These are phyloP conservation scores for Sciurus carolinensis DNA, from an alignment of 2,797 vertebrate genomes.

Conservation along the genomic window DNA sequence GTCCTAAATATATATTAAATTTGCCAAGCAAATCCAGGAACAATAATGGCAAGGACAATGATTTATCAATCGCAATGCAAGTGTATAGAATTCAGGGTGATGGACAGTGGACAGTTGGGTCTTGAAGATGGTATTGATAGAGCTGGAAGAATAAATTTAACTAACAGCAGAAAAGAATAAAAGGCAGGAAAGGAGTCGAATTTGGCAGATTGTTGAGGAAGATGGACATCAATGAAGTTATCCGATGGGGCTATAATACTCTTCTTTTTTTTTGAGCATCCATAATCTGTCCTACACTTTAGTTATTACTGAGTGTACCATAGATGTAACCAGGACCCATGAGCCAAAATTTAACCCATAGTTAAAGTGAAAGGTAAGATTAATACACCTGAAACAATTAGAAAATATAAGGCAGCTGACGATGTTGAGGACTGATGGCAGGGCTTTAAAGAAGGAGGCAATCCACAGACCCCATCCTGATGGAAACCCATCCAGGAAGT, in stretches of 20 bases:
- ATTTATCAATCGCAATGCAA: background rate
- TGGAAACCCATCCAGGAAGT: background rate
- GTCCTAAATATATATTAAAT: slow-evolving; percentile 34
- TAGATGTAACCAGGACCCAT: background rate
- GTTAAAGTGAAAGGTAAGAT: slow-evolving; percentile 53
- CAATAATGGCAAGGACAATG: slow-evolving; percentile 13
- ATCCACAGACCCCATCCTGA: background rate
- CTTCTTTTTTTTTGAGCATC: slow-evolving; percentile 9
- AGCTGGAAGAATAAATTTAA: background rate
- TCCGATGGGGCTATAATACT: background rate
- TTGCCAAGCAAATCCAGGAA: slow-evolving; percentile 46
- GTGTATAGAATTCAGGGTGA: background rate
- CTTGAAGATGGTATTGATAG: background rate
- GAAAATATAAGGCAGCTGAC: slow-evolving; percentile 4
- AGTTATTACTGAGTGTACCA: background rate
- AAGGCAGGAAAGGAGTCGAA: background rate
- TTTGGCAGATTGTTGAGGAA: slow-evolving; percentile 12
- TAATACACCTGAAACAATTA: slow-evolving; percentile 21
- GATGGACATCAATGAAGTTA: slow-evolving; percentile 8
- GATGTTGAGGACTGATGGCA: background rate
- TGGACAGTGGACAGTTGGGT: background rate
- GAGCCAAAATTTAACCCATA: slow-evolving; percentile 29
- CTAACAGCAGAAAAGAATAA: background rate
- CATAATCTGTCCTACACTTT: slow-evolving; percentile 14
- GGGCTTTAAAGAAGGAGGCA: background rate